These are phyloP conservation scores for Lasioglossum morio DNA, from an alignment of 2,888 invertebrate genomes.

Conservation along the genomic window DNA sequence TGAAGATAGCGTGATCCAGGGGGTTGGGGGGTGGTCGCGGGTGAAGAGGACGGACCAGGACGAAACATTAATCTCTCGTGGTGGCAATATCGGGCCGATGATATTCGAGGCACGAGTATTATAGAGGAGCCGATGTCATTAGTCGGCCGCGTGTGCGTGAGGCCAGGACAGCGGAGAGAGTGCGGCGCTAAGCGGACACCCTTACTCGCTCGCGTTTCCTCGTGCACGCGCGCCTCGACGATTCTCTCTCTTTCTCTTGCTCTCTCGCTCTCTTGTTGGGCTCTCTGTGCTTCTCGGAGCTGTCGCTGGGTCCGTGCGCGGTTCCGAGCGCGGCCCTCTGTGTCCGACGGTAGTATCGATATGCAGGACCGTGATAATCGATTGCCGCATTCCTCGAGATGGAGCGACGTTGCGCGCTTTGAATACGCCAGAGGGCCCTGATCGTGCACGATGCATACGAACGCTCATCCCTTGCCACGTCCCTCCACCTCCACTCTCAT, in stretches of 20 bases:
- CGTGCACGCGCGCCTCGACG: conserved; percentile 16
- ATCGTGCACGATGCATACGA: conserved; percentile 70
- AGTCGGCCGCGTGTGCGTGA: conserved; percentile 72
- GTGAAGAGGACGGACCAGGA: conserved; percentile 49
- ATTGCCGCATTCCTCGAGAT: conserved; percentile 82
- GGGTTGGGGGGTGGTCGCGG: neutral
- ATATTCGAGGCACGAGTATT: conserved; percentile 84
- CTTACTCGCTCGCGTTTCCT: conserved; percentile 46
- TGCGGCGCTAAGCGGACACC: conserved; percentile 50
- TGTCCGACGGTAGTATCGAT: conserved; percentile 79
- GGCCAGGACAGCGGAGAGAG: conserved; percentile 41
- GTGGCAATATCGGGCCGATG: conserved; percentile 82
- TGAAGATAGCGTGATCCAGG: neutral
- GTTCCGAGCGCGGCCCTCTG: conserved; percentile 68
- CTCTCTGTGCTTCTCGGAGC: conserved; percentile 71
- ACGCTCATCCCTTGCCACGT: conserved; percentile 34
- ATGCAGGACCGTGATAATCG: conserved; percentile 82
- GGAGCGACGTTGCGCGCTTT: conserved; percentile 74
- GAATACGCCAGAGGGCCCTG: conserved; percentile 71
- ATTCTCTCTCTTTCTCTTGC: conserved; percentile 1
- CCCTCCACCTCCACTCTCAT: conserved; percentile 70
- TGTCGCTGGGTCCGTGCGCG: conserved; percentile 45
- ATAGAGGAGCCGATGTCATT: conserved; percentile 78
- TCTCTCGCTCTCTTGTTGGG: conserved; percentile 23
- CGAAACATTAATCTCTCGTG: conserved; percentile 83